Evolutionary conservation across 2,797 vertebrate genomes (phyloP), one percentile per base, ranked within the genome.

Genomic region (Naso thynnoides): DNA sequence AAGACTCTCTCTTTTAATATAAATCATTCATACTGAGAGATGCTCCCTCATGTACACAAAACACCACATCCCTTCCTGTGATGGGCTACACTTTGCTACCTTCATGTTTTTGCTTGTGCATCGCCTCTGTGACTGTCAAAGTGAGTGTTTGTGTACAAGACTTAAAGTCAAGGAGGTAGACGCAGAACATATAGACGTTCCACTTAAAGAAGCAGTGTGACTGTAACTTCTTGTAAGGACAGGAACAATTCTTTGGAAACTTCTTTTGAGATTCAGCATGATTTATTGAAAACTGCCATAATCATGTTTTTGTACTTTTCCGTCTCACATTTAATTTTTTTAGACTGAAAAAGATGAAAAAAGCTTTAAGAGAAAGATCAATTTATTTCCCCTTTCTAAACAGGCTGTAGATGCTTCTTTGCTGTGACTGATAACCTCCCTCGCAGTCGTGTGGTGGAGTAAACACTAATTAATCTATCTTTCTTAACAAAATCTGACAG

Each of bases 21-120:
- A 70, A 94, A 94, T 94, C 82, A 92, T 95, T 94, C 81, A 95
- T 92, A 72, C 39, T 24, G 36, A 82, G 79, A 92, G 89, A 88
- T 85, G 86, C 83, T 93, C 89, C 84, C 86, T 85, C 87, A 61
- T 91, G 89, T 93, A 90, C 86, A 92, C 87, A 93, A 93, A 93
- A 91, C 82, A 90, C 86, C 87, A 73, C 76, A 79, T 84, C 78
- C 76, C 69, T 60, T 80, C 81, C 79, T 60, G 71, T 50, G 78
- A 92, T 83, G 89, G 86, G 73, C 81, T 84, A 81, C 90, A 91
- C 88, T 90, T 91, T 89, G 84, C 89, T 90, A 69, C 74, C 88
- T 89, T 87, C 90, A 87, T 88, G 88, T 91, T 89, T 84, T 76
- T 70, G 76, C 88, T 82, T 79, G 83, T 80, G 86, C 68, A 60